Conservation (phyloP, 2,113 vertebrate species). For the Ailuropoda melanoleuca region DNA sequence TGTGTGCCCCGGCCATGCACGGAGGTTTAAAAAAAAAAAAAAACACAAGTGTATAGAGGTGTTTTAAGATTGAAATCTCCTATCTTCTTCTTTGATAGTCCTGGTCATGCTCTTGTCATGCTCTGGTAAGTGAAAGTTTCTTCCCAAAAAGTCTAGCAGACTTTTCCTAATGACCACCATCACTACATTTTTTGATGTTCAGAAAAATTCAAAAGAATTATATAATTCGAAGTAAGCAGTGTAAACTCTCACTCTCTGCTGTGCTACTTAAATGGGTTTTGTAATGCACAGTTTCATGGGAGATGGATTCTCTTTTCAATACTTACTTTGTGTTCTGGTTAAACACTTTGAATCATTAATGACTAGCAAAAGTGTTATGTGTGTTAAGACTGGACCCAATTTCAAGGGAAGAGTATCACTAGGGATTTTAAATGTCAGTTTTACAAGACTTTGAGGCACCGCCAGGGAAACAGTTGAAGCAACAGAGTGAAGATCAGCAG, state of each 20-base stretch:
- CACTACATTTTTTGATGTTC: background rate
- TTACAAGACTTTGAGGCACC: background rate
- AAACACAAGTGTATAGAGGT: background rate
- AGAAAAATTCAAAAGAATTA: background rate
- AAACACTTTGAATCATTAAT: background rate
- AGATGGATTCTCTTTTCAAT: background rate
- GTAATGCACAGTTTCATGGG: background rate
- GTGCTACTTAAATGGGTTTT: background rate
- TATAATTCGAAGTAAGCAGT: background rate
- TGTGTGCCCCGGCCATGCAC: fast-evolving
- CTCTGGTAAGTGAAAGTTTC: background rate
- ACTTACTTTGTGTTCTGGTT: background rate
- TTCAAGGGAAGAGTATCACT: background rate
- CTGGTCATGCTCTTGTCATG: background rate
- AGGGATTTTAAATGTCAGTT: background rate
- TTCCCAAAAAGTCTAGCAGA: background rate
- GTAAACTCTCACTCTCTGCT: background rate
- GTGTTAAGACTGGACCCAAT: background rate
- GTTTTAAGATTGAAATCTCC: background rate
- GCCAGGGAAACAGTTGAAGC: background rate
- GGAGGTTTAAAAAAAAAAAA: background rate
- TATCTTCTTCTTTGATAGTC: background rate
- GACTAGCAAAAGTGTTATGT: background rate
- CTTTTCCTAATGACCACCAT: background rate
- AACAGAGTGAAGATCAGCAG: background rate